These are phyloP conservation scores for Theonella swinhoei DNA, from an alignment of 37 sponge, comb jelly and placozoan genomes.

Conservation along the genomic window DNA sequence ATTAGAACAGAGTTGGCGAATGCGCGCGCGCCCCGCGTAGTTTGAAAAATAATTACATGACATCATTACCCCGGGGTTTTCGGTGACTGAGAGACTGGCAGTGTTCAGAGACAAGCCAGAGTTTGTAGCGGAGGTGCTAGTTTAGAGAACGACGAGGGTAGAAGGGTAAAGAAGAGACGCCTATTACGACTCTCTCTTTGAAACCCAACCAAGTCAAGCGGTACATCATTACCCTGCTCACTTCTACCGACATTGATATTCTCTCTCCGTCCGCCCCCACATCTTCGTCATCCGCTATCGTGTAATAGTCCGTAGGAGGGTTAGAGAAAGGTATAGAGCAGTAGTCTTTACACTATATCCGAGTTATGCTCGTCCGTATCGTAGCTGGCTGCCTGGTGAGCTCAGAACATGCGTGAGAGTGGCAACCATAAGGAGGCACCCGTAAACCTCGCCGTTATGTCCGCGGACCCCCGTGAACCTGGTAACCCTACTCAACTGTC, in stretches of 20 bases:
- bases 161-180: no score
- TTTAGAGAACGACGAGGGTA: no score
- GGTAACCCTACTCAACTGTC: not conserved
- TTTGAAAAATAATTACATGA: not conserved
- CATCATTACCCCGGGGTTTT: not conserved
- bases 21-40: not conserved
- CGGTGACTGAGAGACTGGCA: not conserved
- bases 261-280: no score
- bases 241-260: no score
- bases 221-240: no score
- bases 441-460: not conserved
- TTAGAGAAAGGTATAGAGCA: no score
- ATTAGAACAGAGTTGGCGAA: not conserved
- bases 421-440: not conserved
- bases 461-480: not conserved
- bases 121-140: no score
- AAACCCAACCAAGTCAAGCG: no score
- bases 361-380: not conserved
- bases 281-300: not conserved
- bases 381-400: not conserved
- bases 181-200: no score
- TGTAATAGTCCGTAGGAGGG: no score
- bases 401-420: conserved; percentile 17
- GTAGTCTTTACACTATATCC: not conserved
- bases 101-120: not conserved